These are phyloP conservation scores for Aurelia aurita complex sp. Pacific DNA, from an alignment of 30 jellyfish, hydroid and myxozoan genomes.

Conservation along the genomic window DNA sequence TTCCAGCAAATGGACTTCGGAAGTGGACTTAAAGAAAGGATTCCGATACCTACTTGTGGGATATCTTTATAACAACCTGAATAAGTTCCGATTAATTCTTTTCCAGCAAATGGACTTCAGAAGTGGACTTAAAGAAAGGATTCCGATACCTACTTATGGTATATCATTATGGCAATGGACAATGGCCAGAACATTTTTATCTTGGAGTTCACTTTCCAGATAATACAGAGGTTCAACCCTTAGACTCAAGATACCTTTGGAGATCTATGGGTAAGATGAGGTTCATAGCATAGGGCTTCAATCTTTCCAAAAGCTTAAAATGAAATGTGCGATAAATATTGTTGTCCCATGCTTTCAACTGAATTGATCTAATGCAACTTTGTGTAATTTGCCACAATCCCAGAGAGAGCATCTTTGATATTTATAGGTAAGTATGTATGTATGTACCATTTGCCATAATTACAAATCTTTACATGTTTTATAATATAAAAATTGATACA, in stretches of 20 bases:
- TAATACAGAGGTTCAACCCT: conserved; percentile 20
- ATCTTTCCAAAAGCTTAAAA: too few relatives aligned
- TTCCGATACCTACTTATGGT: conserved; percentile 18
- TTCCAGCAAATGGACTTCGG: conserved; percentile 20
- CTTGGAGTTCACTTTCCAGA: conserved; percentile 32
- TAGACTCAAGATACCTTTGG: background rate
- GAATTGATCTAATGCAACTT: too few relatives aligned
- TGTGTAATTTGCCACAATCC: too few relatives aligned
- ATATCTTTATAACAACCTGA: conserved; percentile 4
- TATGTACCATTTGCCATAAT: too few relatives aligned
- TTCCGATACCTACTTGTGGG: conserved; percentile 16
- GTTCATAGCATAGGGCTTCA: too few relatives aligned
- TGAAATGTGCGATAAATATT: too few relatives aligned
- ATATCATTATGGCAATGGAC: conserved; percentile 14
- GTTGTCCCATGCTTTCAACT: too few relatives aligned
- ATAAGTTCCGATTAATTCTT: background rate
- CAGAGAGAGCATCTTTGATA: too few relatives aligned
- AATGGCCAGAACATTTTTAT: background rate
- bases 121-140: conserved; percentile 8
- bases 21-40: conserved; percentile 8
- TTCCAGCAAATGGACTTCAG: conserved; percentile 21
- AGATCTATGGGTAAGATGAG: conserved; percentile 10
- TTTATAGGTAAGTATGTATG: too few relatives aligned
- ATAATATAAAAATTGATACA: too few relatives aligned
- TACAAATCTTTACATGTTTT: too few relatives aligned